Evolutionary conservation across 1,140 invertebrate genomes (phyloP).

Genomic region (Gonatopus flavifemur): DNA sequence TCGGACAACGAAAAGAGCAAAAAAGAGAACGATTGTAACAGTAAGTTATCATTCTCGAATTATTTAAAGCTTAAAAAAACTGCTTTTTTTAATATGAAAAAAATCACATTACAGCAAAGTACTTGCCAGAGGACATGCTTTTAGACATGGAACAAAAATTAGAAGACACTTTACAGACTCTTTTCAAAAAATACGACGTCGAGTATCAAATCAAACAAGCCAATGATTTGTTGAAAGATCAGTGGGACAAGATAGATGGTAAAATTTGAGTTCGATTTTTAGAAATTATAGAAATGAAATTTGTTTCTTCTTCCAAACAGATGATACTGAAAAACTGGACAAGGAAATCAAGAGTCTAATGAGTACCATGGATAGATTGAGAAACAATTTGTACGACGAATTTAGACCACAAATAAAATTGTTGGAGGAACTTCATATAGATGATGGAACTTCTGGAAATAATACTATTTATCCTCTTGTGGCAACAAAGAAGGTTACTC

Average conservation of each 20-base stretch:
- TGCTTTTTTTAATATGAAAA: constrained; percentile 7
- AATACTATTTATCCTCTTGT: constrained; percentile 26
- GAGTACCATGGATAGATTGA: constrained; percentile 39
- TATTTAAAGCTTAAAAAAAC: not conserved
- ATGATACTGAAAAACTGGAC: constrained; percentile 31
- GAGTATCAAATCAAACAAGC: constrained; percentile 45
- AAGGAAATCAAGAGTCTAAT: constrained; percentile 40
- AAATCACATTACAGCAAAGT: constrained; percentile 36
- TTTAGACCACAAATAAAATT: constrained; percentile 46
- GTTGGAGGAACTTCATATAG: constrained; percentile 44
- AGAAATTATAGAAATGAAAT: not conserved
- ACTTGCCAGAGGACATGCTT: constrained; percentile 40
- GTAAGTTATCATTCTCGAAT: constrained; percentile 6
- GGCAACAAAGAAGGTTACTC: constrained; percentile 51
- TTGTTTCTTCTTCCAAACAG: constrained; percentile 24
- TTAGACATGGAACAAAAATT: constrained; percentile 39
- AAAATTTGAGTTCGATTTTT: constrained; percentile 12
- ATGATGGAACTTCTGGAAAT: constrained; percentile 22
- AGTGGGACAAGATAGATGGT: constrained; percentile 40
- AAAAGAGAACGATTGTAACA: constrained; percentile 17
- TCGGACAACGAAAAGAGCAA: constrained; percentile 55
- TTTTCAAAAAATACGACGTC: constrained; percentile 45
- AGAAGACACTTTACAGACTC: constrained; percentile 29
- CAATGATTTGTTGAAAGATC: constrained; percentile 28
- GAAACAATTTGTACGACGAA: constrained; percentile 44